Evolutionary conservation across 2,888 invertebrate species (phyloP).

Genomic region (Chloroclystis v-ata): DNA sequence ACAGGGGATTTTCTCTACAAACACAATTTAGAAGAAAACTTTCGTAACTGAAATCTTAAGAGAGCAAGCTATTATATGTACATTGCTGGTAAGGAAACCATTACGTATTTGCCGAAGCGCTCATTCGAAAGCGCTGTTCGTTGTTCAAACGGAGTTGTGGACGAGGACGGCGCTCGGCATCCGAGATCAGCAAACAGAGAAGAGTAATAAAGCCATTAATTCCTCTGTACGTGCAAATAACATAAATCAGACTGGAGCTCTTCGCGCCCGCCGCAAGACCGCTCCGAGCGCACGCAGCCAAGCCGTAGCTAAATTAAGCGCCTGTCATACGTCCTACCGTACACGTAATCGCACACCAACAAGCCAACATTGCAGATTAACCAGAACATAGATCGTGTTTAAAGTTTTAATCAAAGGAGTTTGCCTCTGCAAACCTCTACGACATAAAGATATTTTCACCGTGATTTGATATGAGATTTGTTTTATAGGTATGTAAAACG

Average conservation of each 20-base stretch:
- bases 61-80: slow-evolving; percentile 27
- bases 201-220: slow-evolving; percentile 77
- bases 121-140: slow-evolving; percentile 54
- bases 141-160: slow-evolving; percentile 52
- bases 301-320: slow-evolving; percentile 63
- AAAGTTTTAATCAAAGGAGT: slow-evolving; percentile 17
- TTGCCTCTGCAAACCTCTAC: neutral
- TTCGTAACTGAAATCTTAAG: slow-evolving; percentile 20
- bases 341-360: slow-evolving; percentile 42
- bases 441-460: no score
- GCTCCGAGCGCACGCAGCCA: slow-evolving; percentile 53
- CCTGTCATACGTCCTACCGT: slow-evolving; percentile 59
- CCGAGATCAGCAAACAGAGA: slow-evolving; percentile 69
- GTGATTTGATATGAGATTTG: no score
- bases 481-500: neutral
- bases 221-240: slow-evolving; percentile 76
- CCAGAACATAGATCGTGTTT: slow-evolving; percentile 35
- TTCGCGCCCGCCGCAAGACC: slow-evolving; percentile 66
- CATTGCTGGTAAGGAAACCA: slow-evolving; percentile 36
- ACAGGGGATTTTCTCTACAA: slow-evolving; percentile 20
- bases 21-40: slow-evolving; percentile 23
- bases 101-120: slow-evolving; percentile 51
- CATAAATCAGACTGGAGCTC: slow-evolving; percentile 74
- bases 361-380: slow-evolving; percentile 49
- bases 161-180: slow-evolving; percentile 49